Evolutionary conservation across 2,888 invertebrate species (phyloP), one percentile per base, ranked within the genome.

Genomic region (Apotomis turbidana): DNA sequence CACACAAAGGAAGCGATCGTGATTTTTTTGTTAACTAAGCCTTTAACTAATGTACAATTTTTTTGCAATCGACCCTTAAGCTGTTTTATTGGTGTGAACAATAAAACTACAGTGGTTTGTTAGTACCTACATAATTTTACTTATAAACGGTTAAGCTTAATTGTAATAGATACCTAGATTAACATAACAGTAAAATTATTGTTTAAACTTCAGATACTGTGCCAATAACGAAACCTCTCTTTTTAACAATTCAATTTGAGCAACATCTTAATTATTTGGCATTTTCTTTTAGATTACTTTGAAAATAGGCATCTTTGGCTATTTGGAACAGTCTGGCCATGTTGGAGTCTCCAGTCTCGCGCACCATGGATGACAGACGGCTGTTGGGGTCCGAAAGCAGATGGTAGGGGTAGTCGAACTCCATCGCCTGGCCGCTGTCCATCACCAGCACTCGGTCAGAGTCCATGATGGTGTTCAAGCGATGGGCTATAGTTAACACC

Each of bases 401-500:
- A 10, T 90, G 83, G 80, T 94, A 93, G 0, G 97, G 96, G 76
- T 95, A 94, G 74, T 96, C 96, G 84, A 94, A 96, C 87, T 97
- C 96, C 72, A 90, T 86, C 5, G 90, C 94, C 60, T 94, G 92
- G 0, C 95, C 95, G 77, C 93, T 93, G 79, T 94, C 95, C 89
- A 96, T 93, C 6, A 96, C 94, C 8, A 96, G 80, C 91, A 98
- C 97, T 82, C 96, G 95, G 86, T 97, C 97, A 4, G 97, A 97
- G 88, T 98, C 98, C 95, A 98, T 95, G 80, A 98, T 97, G 6
- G 98, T 98, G 87, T 98, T 98, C 71, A 98, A 94, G 63, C 98
- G 95, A 88, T 98, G 98, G 9, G 98, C 98, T 60, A 98, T 97
- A 0, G 98, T 98, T 12, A 98, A 88, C 4, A 98, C 98, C 0